A percentile compares a stretch with the other conserved stretches of the same genome.
Conservation (phyloP, 2,113 vertebrate genomes). For the Acrocephalus kingi region DNA sequence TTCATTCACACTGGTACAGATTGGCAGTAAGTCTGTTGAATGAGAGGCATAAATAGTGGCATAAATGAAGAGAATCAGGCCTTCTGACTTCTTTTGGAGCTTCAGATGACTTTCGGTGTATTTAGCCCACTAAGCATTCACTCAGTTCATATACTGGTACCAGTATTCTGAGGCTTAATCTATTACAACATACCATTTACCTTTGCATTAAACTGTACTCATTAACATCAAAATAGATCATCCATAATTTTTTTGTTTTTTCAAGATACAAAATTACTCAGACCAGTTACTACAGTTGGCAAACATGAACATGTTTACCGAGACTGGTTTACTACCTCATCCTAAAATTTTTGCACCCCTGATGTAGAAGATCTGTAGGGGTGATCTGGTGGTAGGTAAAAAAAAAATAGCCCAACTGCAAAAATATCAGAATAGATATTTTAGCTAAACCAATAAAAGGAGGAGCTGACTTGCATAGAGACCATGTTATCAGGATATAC, state of each 20-base stretch:
- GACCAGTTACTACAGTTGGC: background rate
- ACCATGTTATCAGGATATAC: background rate
- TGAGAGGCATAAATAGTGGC: background rate
- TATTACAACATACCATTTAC: background rate
- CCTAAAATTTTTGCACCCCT: background rate
- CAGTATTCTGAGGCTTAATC: background rate
- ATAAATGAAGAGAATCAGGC: background rate
- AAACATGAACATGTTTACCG: background rate
- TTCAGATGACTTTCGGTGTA: background rate
- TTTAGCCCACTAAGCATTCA: background rate
- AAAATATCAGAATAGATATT: background rate
- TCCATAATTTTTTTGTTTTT: background rate
- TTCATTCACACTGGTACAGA: background rate
- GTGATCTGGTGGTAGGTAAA: background rate
- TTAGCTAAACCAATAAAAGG: background rate
- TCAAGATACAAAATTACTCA: background rate
- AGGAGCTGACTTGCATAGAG: background rate
- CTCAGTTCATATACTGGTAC: background rate
- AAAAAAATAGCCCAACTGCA: background rate
- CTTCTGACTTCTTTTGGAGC: background rate
- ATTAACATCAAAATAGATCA: background rate
- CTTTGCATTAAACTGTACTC: background rate
- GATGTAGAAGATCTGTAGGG: background rate
- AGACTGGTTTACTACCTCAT: background rate
- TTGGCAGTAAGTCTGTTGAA: background rate